Evolutionary conservation across 1,140 invertebrate species (phyloP).

Genomic region (Mycetomoellerius zeteki): DNA sequence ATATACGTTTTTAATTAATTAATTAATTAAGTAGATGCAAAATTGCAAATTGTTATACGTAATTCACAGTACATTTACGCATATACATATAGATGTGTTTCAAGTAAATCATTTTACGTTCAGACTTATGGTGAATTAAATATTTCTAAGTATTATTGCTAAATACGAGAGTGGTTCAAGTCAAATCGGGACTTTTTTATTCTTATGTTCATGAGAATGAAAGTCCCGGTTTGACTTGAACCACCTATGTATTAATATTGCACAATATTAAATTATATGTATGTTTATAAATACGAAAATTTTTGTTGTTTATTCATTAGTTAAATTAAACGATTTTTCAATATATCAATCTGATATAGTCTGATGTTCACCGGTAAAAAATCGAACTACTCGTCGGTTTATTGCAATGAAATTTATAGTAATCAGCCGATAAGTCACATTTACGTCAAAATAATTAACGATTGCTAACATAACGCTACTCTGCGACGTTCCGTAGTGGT

Average conservation of each 20-base stretch:
- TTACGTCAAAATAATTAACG: not conserved
- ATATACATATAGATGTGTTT: not conserved
- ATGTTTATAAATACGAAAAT: not conserved
- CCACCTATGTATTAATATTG: no score
- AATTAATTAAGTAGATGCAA: slow-evolving; percentile 38
- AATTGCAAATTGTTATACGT: slow-evolving; percentile 9
- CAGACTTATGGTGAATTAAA: slow-evolving; percentile 6
- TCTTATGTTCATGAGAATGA: no score
- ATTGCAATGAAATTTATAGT: not conserved
- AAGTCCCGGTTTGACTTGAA: no score
- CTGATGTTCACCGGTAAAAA: not conserved
- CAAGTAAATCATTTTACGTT: not conserved
- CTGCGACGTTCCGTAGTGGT: not conserved
- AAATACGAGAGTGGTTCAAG: no score
- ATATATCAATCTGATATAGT: slow-evolving; percentile 7
- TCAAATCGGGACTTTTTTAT: no score
- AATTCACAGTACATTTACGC: not conserved
- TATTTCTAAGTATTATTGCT: not conserved
- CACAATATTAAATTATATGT: not conserved
- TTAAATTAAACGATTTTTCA: slow-evolving; percentile 5
- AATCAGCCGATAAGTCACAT: not conserved
- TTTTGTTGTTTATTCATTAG: not conserved
- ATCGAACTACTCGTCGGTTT: not conserved
- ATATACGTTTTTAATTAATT: not conserved
- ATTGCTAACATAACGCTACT: not conserved